Percentiles rank a stretch among this genome's conserved stretches.
phyloP scores from a whole-genome alignment of 2,113 vertebrate species.

The Fregetta grallaria region DNA sequence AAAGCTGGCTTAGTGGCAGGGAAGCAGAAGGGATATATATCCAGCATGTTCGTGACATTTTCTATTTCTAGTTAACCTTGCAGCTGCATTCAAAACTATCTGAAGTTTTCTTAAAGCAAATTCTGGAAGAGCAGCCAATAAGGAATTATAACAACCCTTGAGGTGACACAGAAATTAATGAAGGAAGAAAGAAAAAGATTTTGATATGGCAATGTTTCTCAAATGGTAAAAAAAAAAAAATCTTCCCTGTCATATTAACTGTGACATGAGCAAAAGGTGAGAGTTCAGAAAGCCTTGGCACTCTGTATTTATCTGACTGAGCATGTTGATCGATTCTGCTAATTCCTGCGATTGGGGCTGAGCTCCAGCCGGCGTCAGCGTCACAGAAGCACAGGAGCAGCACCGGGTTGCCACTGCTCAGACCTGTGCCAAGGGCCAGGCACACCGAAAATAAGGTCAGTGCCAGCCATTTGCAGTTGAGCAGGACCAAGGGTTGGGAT shows the following conservation, averaged over 20 bases:
- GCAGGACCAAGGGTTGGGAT: background rate
- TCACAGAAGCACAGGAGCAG: background rate
- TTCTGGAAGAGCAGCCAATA: conserved; percentile 9
- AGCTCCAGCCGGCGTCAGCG: background rate
- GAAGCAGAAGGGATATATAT: conserved; percentile 6
- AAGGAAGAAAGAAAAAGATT: conserved; percentile 35
- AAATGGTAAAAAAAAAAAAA: background rate
- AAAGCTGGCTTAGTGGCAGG: conserved; percentile 11
- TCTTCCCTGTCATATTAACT: background rate
- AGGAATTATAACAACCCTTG: conserved; percentile 21
- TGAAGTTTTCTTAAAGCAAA: conserved; percentile 33
- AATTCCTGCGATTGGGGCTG: accelerated
- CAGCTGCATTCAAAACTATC: conserved; percentile 13
- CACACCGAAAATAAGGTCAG: background rate
- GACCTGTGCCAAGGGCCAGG: background rate
- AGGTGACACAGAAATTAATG: conserved; percentile 35
- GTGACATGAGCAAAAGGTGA: background rate
- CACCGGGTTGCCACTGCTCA: background rate
- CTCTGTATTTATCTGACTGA: background rate
- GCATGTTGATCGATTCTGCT: accelerated
- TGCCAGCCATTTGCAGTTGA: background rate
- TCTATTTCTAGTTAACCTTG: conserved; percentile 25
- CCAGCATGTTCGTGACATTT: conserved; percentile 9
- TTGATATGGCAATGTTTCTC: background rate
- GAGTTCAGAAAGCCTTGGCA: background rate